Base-by-base conservation (phyloP, 2,888 invertebrate species). In the Alloscopus bannaensis region DNA sequence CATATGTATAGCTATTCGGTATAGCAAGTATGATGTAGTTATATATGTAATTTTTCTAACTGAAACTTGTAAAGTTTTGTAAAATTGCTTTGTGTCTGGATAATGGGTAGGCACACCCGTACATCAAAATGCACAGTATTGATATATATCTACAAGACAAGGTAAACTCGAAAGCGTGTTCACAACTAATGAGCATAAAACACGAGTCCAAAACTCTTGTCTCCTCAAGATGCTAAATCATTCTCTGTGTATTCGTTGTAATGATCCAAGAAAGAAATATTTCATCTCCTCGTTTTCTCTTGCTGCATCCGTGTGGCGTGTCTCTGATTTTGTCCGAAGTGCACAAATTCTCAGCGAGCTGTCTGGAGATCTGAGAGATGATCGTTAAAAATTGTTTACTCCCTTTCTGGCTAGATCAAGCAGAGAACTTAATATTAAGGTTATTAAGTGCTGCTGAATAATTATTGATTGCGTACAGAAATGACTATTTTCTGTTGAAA, bases 161-260 rank as follows among this genome's bases (percentile, higher is more conserved):
- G n/a, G n/a, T n/a, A n/a, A n/a, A n/a, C n/a, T n/a, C n/a, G 55
- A 55, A 55, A 55, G 55, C 26, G 28, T 26, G 55, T 55, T 55
- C 28, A 55, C 24, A 26, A 18, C 57, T 69, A 69, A 69, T 69
- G 57, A 57, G 57, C 42, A 69, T 55, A 55, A 69, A 57, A 36
- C 68, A 69, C 55, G 40, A 66, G 29, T 40, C 55, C 40, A 57
- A 69, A 57, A 47, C 45, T 47, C 24, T 40, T 24, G 42, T 55
- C 55, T 28, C 57, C 57, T 57, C 3, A 50, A 50, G 18, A 18
- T 57, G 57, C 26, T 42, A 20, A 69, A 57, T 69, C 68, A 31
- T 29, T n/a, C 18, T n/a, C 13, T 11, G 1, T 31, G 36, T 60
- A 29, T 18, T n/a, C 50, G 20, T 57, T 11, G 24, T 2, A 26